Evolutionary conservation across 2,797 vertebrate genomes (phyloP).

Genomic region (Ctenopoma kingsleyae): DNA sequence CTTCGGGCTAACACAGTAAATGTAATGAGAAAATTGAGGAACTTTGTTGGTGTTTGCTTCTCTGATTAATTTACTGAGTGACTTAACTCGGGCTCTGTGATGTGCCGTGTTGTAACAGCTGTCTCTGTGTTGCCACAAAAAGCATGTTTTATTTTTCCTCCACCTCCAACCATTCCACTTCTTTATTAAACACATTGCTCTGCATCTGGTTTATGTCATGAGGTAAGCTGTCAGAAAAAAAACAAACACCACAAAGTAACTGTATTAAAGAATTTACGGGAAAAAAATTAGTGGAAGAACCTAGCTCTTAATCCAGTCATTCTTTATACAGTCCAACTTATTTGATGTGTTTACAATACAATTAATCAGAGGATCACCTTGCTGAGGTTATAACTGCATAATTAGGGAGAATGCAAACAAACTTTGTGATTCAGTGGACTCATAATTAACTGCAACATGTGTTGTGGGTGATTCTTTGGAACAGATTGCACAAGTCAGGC

Average conservation of each 20-base stretch:
- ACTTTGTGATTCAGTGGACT: conserved; percentile 24
- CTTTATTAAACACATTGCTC: conserved; percentile 56
- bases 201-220: conserved; percentile 60
- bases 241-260: conserved; percentile 41
- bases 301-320: neutral
- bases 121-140: conserved; percentile 39
- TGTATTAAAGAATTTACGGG: conserved; percentile 8
- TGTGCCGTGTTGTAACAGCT: conserved; percentile 64
- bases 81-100: conserved; percentile 12
- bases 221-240: conserved; percentile 19
- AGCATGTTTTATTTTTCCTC: conserved; percentile 47
- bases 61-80: conserved; percentile 41
- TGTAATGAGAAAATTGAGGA: conserved; percentile 20
- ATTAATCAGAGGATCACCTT: conserved; percentile 13
- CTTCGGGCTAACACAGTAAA: conserved; percentile 20
- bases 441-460: conserved; percentile 42
- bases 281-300: neutral
- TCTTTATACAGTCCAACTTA: neutral
- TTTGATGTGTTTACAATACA: conserved; percentile 19
- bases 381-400: conserved; percentile 20
- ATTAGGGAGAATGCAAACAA: conserved; percentile 29
- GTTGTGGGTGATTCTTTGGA: conserved; percentile 17
- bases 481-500: conserved; percentile 38
- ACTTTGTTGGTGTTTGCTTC: conserved; percentile 33
- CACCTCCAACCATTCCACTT: conserved; percentile 56